Evolutionary conservation across 2,113 vertebrate species (phyloP).

Genomic region (Bufo gargarizans): DNA sequence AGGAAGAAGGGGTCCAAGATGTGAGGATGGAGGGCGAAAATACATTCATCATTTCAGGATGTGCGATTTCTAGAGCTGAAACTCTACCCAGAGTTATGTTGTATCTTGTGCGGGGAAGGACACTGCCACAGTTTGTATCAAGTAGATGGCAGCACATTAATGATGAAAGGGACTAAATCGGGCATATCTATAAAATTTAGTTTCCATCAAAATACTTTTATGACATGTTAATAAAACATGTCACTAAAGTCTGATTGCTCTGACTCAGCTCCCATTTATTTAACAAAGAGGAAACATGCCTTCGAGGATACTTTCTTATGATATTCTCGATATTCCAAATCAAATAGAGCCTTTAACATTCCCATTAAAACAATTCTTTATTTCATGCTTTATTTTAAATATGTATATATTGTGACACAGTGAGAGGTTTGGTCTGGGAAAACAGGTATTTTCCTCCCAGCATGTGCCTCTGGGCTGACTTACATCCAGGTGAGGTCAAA

Average conservation of each 20-base stretch:
- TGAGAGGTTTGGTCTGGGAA: too few species aligned
- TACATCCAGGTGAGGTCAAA: too few species aligned
- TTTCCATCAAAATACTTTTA: neutral
- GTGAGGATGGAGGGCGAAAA: neutral
- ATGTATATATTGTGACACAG: too few species aligned
- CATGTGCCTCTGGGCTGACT: too few species aligned
- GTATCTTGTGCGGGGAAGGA: neutral
- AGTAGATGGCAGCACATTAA: neutral
- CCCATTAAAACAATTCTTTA: too few species aligned
- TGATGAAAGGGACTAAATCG: neutral
- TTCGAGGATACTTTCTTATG: neutral
- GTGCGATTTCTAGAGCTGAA: neutral
- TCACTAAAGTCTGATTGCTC: neutral
- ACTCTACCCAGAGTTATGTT: neutral
- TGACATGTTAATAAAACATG: neutral
- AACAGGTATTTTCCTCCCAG: too few species aligned
- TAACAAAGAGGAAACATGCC: neutral
- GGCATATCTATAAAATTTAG: neutral
- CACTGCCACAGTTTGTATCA: neutral
- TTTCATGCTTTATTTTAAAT: too few species aligned
- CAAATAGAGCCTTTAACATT: too few species aligned
- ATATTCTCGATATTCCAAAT: neutral
- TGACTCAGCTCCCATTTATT: neutral
- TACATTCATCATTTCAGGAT: constrained; percentile 11
- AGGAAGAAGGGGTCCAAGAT: neutral